These are phyloP conservation scores for Noctua comes DNA, from an alignment of 2,888 invertebrate species.

Conservation along the genomic window DNA sequence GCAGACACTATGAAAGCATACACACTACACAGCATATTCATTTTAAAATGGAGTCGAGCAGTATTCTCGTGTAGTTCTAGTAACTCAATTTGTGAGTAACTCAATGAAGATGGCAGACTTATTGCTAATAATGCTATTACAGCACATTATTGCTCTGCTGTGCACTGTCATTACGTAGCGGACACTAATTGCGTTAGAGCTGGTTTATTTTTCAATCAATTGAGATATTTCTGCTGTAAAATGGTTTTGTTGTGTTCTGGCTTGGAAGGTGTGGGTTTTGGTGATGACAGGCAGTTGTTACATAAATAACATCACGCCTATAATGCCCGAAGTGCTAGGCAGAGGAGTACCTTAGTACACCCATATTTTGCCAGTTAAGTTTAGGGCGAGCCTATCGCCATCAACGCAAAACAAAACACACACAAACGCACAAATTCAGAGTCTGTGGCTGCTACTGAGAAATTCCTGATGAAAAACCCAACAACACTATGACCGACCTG, in stretches of 20 bases:
- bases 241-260: not conserved
- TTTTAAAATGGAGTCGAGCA: conserved; percentile 25
- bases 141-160: conserved; percentile 26
- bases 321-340: accelerated
- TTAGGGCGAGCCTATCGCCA: no score
- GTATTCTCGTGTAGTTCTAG: conserved; percentile 6
- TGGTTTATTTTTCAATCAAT: conserved; percentile 32
- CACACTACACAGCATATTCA: not conserved
- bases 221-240: not conserved
- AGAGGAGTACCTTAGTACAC: not conserved
- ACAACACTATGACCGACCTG: no score
- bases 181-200: conserved; percentile 21
- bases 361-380: no score
- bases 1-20: not conserved
- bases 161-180: conserved; percentile 31
- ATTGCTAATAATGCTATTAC: conserved; percentile 51
- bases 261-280: not conserved
- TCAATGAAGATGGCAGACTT: conserved; percentile 42
- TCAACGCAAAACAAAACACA: no score
- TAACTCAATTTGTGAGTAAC: conserved; percentile 56
- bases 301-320: not conserved
- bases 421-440: no score
- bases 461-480: no score
- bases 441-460: no score
- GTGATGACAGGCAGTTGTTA: not conserved